These are phyloP conservation scores for Noctua janthe DNA, from an alignment of 2,888 invertebrate species.

Conservation along the genomic window DNA sequence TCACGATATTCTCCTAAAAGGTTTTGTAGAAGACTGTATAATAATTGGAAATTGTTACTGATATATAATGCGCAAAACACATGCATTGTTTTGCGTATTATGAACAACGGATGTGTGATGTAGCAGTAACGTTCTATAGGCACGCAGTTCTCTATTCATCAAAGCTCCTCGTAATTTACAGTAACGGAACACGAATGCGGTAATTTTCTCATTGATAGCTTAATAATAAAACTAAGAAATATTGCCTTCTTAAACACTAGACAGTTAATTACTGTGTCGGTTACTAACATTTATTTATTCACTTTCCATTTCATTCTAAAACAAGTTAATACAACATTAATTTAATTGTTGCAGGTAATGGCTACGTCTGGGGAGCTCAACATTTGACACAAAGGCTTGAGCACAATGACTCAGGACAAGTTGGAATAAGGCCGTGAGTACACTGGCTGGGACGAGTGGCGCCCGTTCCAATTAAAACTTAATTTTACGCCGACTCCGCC, in stretches of 20 bases:
- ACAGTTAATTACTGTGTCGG: slow-evolving; percentile 1
- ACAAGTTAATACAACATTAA: slow-evolving; percentile 48
- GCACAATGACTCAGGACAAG: slow-evolving; percentile 32
- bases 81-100: neutral
- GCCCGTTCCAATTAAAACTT: slow-evolving; percentile 51
- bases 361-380: slow-evolving; percentile 7
- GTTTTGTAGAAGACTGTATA: neutral
- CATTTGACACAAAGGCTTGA: slow-evolving; percentile 48
- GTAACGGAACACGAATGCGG: neutral
- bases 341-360: slow-evolving; percentile 65
- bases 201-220: neutral
- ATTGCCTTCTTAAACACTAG: neutral
- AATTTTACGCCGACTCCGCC: slow-evolving; percentile 23
- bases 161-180: neutral
- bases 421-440: slow-evolving; percentile 55
- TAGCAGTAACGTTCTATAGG: neutral
- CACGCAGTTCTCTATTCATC: neutral
- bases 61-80: neutral
- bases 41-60: neutral
- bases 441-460: slow-evolving; percentile 16
- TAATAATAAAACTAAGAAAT: neutral
- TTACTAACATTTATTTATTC: slow-evolving; percentile 7
- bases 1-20: neutral
- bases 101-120: neutral
- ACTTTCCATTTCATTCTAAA: slow-evolving; percentile 11